A percentile compares a stretch with the other conserved stretches of the same genome.
These are phyloP conservation scores for Drosophila silvestris DNA, from an alignment of 2,888 invertebrate species.

Conservation along the genomic window DNA sequence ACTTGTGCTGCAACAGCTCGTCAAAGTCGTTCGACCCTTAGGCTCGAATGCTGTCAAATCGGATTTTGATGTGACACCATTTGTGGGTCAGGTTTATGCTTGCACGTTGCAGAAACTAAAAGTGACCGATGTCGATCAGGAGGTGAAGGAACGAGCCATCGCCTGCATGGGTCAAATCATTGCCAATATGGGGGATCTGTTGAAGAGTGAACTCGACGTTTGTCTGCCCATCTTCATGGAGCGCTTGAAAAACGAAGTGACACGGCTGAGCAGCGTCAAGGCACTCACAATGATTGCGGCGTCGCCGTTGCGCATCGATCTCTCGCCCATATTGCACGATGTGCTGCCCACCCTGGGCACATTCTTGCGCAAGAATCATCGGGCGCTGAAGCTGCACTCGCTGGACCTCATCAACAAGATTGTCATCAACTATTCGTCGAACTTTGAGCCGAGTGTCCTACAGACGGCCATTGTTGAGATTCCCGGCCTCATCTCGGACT, in stretches of 20 bases:
- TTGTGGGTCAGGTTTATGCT: conserved; percentile 92
- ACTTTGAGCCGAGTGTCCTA: conserved; percentile 89
- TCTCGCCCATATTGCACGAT: conserved; percentile 93
- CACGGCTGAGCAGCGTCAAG: conserved; percentile 97
- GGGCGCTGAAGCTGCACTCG: conserved; percentile 96
- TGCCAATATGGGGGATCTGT: conserved; percentile 94
- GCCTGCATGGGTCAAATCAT: conserved; percentile 98
- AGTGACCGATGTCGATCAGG: conserved; percentile 99
- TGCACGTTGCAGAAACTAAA: conserved; percentile 94
- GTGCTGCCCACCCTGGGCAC: conserved; percentile 96
- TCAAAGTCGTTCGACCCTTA: conserved; percentile 95
- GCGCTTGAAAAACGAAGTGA: conserved; percentile 98
- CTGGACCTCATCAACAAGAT: conserved; percentile 95
- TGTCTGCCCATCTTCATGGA: conserved; percentile 98
- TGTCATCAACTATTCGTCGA: conserved; percentile 92
- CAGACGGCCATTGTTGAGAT: conserved; percentile 92
- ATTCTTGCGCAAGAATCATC: conserved; percentile 97
- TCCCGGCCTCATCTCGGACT: conserved; percentile 95
- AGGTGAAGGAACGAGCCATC: conserved; percentile 99
- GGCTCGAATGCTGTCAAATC: conserved; percentile 82
- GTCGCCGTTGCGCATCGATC: conserved; percentile 93
- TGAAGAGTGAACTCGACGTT: conserved; percentile 91
- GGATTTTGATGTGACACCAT: conserved; percentile 91
- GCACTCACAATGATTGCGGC: conserved; percentile 97
- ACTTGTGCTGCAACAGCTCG: conserved; percentile 95